These are phyloP conservation scores for Probosciger aterrimus DNA, from an alignment of 2,113 vertebrate genomes.

Conservation along the genomic window DNA sequence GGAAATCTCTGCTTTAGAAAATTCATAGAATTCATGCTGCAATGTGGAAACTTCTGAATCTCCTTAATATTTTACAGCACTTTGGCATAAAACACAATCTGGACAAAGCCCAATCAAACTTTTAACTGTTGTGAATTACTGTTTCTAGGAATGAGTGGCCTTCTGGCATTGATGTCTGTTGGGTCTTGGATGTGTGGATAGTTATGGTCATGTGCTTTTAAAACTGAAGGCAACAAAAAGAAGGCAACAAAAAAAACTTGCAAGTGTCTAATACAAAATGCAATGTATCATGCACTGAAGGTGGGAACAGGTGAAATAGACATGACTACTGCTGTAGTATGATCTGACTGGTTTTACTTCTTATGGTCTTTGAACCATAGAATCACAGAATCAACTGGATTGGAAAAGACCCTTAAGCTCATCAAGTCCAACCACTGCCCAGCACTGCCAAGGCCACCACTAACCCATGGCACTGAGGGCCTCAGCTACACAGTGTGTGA, in stretches of 20 bases:
- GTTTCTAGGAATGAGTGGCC: not conserved
- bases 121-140: not conserved
- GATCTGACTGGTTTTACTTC: not conserved
- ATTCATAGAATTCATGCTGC: not conserved
- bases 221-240: too few relatives aligned
- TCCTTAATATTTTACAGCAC: not conserved
- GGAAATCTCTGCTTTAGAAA: not conserved
- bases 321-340: not conserved
- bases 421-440: not conserved
- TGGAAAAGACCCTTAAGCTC: not conserved
- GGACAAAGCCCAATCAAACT: not conserved
- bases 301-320: not conserved
- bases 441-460: not conserved
- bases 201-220: not conserved
- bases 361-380: not conserved
- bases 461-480: not conserved
- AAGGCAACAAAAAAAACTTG: not conserved
- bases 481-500: accelerated
- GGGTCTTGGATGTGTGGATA: not conserved
- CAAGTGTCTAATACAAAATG: accelerated
- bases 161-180: not conserved
- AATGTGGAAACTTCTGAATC: not conserved
- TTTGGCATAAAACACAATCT: not conserved
- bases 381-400: not conserved
- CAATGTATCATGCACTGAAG: not conserved